A percentile compares a stretch with the other conserved stretches of the same genome.
Evolutionary conservation across 2,888 invertebrate species (phyloP).

Genomic region (Drosophila mimica): DNA sequence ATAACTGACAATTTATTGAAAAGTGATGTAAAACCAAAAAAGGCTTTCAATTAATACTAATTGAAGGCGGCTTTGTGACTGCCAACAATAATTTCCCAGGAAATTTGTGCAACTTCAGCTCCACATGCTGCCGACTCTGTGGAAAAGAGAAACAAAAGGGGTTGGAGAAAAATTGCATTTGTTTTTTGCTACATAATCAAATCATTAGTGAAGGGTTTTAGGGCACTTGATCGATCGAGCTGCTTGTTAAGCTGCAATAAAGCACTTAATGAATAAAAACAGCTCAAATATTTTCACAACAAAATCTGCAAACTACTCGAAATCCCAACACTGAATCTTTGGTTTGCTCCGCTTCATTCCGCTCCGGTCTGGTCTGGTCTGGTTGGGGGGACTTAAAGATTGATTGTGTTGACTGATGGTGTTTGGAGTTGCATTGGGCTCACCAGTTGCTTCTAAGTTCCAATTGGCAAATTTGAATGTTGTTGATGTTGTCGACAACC

Average conservation of each 20-base stretch:
- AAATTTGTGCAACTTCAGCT: constrained; percentile 37
- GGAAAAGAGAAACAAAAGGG: constrained; percentile 23
- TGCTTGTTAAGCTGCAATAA: constrained; percentile 75
- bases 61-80: constrained; percentile 49
- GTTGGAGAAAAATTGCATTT: neutral
- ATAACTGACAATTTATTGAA: neutral
- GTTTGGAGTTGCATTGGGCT: constrained; percentile 44
- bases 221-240: constrained; percentile 80
- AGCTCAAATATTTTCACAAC: constrained; percentile 80
- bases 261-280: constrained; percentile 74
- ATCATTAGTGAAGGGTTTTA: constrained; percentile 82
- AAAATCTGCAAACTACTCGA: constrained; percentile 40
- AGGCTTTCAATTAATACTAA: constrained; percentile 52
- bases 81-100: constrained; percentile 67
- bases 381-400: constrained; percentile 45
- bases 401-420: constrained; percentile 81
- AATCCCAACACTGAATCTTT: constrained; percentile 20
- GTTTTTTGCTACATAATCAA: constrained; percentile 69
- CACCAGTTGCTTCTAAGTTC: constrained; percentile 45
- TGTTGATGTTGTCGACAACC: constrained; percentile 73
- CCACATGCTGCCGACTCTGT: constrained; percentile 1
- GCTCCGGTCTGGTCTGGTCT: neutral
- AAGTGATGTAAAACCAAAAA: constrained; percentile 25
- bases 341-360: neutral
- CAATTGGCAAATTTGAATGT: constrained; percentile 79